A percentile compares a stretch with the other conserved stretches of the same genome.
These are phyloP conservation scores for Germaria angustata DNA, from an alignment of 2,888 invertebrate species.

Conservation along the genomic window DNA sequence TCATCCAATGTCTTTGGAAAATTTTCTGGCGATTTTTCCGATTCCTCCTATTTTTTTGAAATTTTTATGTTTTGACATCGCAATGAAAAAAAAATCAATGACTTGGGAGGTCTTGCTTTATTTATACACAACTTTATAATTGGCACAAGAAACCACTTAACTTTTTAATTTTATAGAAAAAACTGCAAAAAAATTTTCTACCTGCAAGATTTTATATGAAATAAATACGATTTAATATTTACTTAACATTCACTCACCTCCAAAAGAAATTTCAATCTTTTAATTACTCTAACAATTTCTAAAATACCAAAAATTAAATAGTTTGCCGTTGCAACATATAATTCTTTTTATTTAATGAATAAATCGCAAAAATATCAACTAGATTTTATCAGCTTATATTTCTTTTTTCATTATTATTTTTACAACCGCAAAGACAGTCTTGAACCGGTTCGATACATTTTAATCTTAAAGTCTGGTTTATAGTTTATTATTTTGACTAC, in stretches of 20 bases:
- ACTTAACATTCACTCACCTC: constrained; percentile 9
- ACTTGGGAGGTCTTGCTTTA: too few relatives aligned
- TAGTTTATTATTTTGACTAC: constrained; percentile 26
- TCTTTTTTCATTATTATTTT: not conserved
- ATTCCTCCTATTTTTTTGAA: too few relatives aligned
- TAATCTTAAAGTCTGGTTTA: constrained; percentile 28
- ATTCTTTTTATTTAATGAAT: constrained; percentile 32
- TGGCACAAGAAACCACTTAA: not conserved
- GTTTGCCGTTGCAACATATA: not conserved
- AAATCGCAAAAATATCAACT: constrained; percentile 6
- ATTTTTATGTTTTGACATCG: too few relatives aligned
- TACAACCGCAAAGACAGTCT: not conserved
- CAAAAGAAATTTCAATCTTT: not conserved
- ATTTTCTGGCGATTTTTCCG: too few relatives aligned
- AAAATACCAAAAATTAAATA: not conserved
- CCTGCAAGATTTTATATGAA: not conserved
- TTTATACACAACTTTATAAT: not conserved
- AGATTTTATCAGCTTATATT: constrained; percentile 13
- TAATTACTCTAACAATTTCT: not conserved
- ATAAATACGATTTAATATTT: not conserved
- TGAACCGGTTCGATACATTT: constrained; percentile 21
- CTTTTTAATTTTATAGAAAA: not conserved
- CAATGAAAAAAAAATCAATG: too few relatives aligned
- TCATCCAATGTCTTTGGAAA: too few relatives aligned
- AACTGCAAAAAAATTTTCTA: not conserved